Evolutionary conservation across 2,113 vertebrate genomes (phyloP).

Genomic region (human): DNA sequence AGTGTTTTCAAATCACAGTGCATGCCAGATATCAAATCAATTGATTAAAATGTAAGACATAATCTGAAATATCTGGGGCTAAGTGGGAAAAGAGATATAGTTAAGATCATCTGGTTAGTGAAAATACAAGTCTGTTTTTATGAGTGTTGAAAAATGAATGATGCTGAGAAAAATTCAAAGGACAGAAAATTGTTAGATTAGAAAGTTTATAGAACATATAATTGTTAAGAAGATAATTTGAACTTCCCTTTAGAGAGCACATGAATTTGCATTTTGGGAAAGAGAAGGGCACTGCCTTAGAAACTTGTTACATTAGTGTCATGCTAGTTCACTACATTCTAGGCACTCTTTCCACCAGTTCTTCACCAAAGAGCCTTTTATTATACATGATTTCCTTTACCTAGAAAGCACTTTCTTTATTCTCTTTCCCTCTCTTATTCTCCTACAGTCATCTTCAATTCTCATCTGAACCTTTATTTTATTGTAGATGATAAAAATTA

Average conservation of each 20-base stretch:
- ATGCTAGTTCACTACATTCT: not conserved
- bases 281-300: not conserved
- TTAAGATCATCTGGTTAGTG: not conserved
- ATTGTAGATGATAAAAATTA: not conserved
- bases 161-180: not conserved
- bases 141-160: not conserved
- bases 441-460: not conserved
- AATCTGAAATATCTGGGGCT: not conserved
- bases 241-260: not conserved
- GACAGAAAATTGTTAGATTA: not conserved
- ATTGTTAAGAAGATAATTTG: not conserved
- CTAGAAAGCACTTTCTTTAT: not conserved
- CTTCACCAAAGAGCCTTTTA: not conserved
- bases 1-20: not conserved
- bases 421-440: not conserved
- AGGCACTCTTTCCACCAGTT: not conserved
- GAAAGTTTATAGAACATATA: fast-evolving
- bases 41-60: not conserved
- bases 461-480: not conserved
- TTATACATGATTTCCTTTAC: not conserved
- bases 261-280: not conserved
- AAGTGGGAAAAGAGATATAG: not conserved
- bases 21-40: not conserved
- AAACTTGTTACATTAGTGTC: fast-evolving
- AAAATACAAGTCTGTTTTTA: not conserved